These are phyloP conservation scores for Oikopleura dioica DNA, from an alignment of 23 tunicate genomes.

Conservation along the genomic window DNA sequence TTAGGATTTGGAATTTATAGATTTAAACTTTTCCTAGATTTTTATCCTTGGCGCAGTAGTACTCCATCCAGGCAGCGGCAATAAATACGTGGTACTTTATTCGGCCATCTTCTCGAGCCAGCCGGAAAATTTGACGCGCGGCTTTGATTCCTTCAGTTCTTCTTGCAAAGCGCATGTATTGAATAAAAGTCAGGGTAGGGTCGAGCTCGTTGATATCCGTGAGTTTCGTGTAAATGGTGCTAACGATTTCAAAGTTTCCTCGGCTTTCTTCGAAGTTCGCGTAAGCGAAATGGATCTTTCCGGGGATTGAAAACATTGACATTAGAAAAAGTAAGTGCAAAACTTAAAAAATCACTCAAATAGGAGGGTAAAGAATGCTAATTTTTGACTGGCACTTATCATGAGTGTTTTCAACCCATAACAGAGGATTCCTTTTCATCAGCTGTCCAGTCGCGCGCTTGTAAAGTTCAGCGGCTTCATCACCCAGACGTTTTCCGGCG, in stretches of 20 bases:
- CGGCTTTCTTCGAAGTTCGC: slow-evolving; percentile 87
- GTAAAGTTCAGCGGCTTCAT: slow-evolving; percentile 57
- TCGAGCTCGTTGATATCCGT: slow-evolving; percentile 54
- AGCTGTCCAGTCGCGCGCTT: slow-evolving; percentile 43
- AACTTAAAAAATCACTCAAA: too few species aligned
- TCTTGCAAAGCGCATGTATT: slow-evolving; percentile 74
- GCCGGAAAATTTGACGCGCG: slow-evolving; percentile 54
- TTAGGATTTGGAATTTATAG: not conserved
- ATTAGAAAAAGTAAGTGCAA: too few species aligned
- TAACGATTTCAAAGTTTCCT: slow-evolving; percentile 55
- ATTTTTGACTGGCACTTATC: too few species aligned
- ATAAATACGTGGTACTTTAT: slow-evolving; percentile 62
- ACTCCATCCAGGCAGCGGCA: slow-evolving; percentile 92
- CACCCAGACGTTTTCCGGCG: slow-evolving; percentile 41
- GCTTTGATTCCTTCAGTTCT: slow-evolving; percentile 66
- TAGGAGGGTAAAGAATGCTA: too few species aligned
- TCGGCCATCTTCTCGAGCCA: slow-evolving; percentile 53
- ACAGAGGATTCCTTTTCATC: slow-evolving; percentile 56
- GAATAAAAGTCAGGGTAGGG: slow-evolving; percentile 77
- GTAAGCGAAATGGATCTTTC: slow-evolving; percentile 73
- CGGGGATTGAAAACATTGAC: too few species aligned
- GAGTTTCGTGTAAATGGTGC: slow-evolving; percentile 43
- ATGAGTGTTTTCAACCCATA: too few species aligned
- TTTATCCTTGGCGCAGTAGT: slow-evolving; percentile 54
- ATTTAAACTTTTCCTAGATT: not conserved